These are phyloP conservation scores for Macrotrachela quadricornifera DNA, from an alignment of 1,140 invertebrate species.

Conservation along the genomic window DNA sequence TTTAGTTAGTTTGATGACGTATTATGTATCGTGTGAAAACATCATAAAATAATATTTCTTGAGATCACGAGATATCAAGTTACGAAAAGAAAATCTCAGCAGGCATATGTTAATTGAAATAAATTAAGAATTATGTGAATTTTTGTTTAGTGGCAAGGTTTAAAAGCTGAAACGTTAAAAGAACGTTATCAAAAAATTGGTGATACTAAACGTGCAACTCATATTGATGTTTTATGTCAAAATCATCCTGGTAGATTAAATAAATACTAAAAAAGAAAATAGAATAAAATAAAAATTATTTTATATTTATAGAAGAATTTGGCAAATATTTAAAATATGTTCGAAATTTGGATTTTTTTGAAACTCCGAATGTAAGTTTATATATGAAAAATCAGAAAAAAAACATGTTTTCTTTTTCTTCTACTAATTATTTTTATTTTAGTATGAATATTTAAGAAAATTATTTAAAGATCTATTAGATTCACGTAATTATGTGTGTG, in stretches of 20 bases:
- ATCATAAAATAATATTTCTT: too few relatives aligned
- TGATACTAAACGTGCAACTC: constrained; percentile 89
- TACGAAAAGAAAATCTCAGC: too few relatives aligned
- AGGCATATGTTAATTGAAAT: too few relatives aligned
- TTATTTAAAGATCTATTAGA: constrained; percentile 85
- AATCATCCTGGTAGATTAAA: constrained; percentile 56
- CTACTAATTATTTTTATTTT: too few relatives aligned
- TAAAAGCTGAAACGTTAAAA: constrained; percentile 96
- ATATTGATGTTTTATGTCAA: constrained; percentile 87
- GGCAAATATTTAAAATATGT: constrained; percentile 92
- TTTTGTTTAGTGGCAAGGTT: constrained; percentile 60
- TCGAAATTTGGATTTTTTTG: constrained; percentile 89
- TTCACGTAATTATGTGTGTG: constrained; percentile 67
- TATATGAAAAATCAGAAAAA: too few relatives aligned
- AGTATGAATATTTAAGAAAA: constrained; percentile 81
- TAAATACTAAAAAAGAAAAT: neutral
- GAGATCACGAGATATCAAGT: too few relatives aligned
- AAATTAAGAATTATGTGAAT: too few relatives aligned
- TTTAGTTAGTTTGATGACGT: constrained; percentile 7
- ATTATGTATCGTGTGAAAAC: neutral
- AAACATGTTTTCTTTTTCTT: too few relatives aligned
- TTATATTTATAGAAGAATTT: constrained; percentile 39
- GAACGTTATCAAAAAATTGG: constrained; percentile 99
- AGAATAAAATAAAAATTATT: neutral
- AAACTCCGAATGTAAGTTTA: constrained; percentile 57